A percentile compares a stretch with the other conserved stretches of the same genome.
Evolutionary conservation across 2,113 vertebrate genomes (phyloP).

Genomic region (Anguilla rostrata): DNA sequence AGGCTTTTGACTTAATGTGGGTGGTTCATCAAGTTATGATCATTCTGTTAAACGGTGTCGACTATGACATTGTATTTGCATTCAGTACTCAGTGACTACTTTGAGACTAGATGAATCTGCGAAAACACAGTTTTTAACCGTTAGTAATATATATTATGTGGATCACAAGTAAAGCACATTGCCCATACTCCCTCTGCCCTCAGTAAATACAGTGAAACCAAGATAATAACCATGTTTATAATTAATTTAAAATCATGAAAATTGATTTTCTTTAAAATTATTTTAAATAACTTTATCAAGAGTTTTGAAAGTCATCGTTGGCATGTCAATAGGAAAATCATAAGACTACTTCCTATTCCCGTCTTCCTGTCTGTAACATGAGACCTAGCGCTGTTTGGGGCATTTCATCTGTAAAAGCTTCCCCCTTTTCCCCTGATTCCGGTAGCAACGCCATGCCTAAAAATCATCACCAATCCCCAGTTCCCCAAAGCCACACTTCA

Average conservation of each 20-base stretch:
- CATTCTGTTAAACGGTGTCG: not conserved
- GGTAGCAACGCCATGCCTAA: not conserved
- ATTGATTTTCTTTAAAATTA: not conserved
- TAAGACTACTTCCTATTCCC: not conserved
- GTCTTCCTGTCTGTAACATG: not conserved
- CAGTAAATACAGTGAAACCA: not conserved
- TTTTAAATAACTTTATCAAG: not conserved
- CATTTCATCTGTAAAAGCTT: not conserved
- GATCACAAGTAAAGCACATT: not conserved
- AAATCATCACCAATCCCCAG: not conserved
- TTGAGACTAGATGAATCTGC: not conserved
- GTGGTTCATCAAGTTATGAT: not conserved
- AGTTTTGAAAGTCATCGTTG: not conserved
- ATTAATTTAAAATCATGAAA: not conserved
- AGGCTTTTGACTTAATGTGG: not conserved
- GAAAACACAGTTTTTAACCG: not conserved
- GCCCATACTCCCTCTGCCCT: not conserved
- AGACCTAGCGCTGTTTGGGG: not conserved
- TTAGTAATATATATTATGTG: not conserved
- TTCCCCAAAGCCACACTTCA: not conserved
- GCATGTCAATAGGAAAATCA: not conserved
- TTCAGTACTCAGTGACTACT: not conserved
- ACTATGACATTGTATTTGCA: not conserved
- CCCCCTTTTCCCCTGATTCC: not conserved
- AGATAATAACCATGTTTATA: too few species aligned